phyloP scores from a whole-genome alignment of 2,797 vertebrate species.

The Myioborus melanocephalus region DNA sequence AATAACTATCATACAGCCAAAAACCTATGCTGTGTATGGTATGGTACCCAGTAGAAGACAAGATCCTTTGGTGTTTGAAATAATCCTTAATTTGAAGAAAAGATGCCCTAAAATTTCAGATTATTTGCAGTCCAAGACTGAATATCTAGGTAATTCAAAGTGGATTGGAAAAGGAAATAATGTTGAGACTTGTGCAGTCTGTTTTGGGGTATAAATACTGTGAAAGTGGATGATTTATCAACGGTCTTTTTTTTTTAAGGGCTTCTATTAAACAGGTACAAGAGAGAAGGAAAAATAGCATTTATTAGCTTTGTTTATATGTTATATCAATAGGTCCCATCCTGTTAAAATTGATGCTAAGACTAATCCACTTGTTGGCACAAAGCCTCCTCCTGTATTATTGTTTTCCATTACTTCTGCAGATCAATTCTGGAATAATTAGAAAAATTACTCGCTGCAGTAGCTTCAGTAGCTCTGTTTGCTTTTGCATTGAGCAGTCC shows the following conservation, averaged over 20 bases:
- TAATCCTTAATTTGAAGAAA: neutral
- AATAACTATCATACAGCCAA: neutral
- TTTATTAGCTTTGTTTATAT: neutral
- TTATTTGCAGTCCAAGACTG: neutral
- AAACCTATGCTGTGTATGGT: neutral
- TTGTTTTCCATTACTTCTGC: neutral
- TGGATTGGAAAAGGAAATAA: neutral
- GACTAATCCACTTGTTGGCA: neutral
- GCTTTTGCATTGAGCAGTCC: neutral
- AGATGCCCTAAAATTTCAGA: neutral
- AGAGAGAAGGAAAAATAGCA: neutral
- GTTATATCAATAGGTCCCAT: neutral
- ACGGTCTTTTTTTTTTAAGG: neutral
- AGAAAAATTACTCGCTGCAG: slow-evolving; percentile 16
- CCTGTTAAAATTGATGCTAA: neutral
- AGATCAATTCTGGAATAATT: slow-evolving; percentile 21
- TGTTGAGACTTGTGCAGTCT: neutral
- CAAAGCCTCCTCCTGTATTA: neutral
- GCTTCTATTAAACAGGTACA: neutral
- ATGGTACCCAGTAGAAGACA: neutral
- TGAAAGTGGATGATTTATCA: neutral
- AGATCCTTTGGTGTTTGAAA: neutral
- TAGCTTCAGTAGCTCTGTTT: slow-evolving; percentile 26
- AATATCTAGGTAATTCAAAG: neutral
- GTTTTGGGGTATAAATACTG: neutral